Evolutionary conservation across 2,888 invertebrate genomes (phyloP).

Genomic region (Byasa hedistus): DNA sequence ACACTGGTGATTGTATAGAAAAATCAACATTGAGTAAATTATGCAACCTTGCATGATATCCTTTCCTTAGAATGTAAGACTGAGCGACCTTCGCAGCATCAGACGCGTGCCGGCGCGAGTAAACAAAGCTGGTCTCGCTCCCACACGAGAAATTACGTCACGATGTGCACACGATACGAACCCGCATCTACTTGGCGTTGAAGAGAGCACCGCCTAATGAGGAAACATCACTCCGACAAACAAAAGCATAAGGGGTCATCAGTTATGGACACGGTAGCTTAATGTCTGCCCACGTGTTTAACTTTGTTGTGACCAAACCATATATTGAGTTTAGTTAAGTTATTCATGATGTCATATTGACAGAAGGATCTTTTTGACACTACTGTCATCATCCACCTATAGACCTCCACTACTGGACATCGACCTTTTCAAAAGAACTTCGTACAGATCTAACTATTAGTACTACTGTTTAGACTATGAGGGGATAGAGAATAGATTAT

Average conservation of each 20-base stretch:
- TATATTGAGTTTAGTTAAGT: slow-evolving; percentile 8
- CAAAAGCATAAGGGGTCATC: not conserved
- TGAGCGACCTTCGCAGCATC: slow-evolving; percentile 22
- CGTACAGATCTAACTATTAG: too few relatives aligned
- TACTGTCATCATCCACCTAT: too few relatives aligned
- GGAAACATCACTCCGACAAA: slow-evolving; percentile 21
- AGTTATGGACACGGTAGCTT: slow-evolving; percentile 15
- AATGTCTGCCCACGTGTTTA: slow-evolving; percentile 15
- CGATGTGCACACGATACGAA: slow-evolving; percentile 1
- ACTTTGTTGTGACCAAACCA: not conserved
- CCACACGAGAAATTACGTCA: slow-evolving; percentile 19
- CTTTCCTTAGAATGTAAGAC: slow-evolving; percentile 22
- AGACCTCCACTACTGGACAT: too few relatives aligned
- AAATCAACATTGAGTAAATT: slow-evolving; percentile 19
- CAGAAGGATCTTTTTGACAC: not conserved
- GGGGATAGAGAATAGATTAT: too few relatives aligned
- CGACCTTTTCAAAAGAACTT: too few relatives aligned
- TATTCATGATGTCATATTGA: slow-evolving; percentile 7
- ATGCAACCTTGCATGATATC: slow-evolving; percentile 26
- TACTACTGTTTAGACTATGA: too few relatives aligned
- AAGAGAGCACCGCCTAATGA: slow-evolving; percentile 16
- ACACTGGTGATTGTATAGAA: not conserved
- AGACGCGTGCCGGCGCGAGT: slow-evolving; percentile 7
- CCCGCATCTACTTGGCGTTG: slow-evolving; percentile 15
- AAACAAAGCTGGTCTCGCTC: slow-evolving; percentile 13